Evolutionary conservation across 30 jellyfish, hydroid and myxozoan genomes (phyloP).

Genomic region (Rhopilema esculentum): DNA sequence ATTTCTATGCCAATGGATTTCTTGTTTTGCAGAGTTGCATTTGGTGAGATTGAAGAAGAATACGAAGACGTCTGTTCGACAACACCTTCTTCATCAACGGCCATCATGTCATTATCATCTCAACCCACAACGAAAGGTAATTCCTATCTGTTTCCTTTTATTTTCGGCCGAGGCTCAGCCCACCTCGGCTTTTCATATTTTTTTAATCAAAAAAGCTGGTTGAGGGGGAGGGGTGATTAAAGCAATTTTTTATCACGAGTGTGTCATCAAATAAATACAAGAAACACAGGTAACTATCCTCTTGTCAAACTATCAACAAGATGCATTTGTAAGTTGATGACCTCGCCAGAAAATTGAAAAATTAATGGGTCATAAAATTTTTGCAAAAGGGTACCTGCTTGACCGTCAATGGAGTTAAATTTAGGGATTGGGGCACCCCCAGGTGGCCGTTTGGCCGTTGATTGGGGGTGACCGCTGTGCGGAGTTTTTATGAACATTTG

Average conservation of each 20-base stretch:
- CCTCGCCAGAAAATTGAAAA: too few relatives aligned
- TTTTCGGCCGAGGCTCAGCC: background rate
- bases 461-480: background rate
- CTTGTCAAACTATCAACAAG: background rate
- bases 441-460: background rate
- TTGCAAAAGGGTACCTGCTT: too few relatives aligned
- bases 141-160: background rate
- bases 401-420: too few relatives aligned
- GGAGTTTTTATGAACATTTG: background rate
- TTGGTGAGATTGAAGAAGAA: constrained; percentile 45
- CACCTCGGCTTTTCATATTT: too few relatives aligned
- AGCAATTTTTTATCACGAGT: too few relatives aligned
- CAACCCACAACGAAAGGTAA: background rate
- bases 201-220: too few relatives aligned
- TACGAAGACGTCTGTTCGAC: constrained; percentile 28
- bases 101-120: constrained; percentile 13
- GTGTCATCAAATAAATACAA: too few relatives aligned
- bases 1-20: too few relatives aligned
- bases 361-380: too few relatives aligned
- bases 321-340: too few relatives aligned
- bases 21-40: constrained; percentile 40
- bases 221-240: too few relatives aligned
- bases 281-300: background rate
- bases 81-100: background rate
- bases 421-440: too few relatives aligned